Evolutionary conservation across 2,113 vertebrate species (phyloP), one percentile per base, ranked within the genome.

Genomic region (Trogon melanurus): DNA sequence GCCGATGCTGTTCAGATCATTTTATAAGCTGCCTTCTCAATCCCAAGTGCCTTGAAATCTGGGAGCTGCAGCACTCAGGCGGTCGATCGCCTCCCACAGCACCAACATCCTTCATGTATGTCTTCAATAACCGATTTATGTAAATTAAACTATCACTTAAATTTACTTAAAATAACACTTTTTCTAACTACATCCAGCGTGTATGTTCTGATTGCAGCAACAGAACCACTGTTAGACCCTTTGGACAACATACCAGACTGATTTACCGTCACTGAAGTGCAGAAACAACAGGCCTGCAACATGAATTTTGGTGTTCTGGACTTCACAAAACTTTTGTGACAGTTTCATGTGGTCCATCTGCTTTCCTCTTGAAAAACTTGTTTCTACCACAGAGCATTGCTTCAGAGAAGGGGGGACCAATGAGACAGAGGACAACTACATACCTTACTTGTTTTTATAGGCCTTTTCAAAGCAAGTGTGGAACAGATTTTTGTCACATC

Each of bases 51-150:
- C 41, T 41, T 41, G 72, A 36, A 14, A 56, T 1, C 25, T 5
- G 16, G 2, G 34, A 32, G 58, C 32, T 13, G 44, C 64, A 8
- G 32, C 0, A 2, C 60, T 29, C 32, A 1, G 29, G 45, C 6
- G 0, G 16, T 13, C 0, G 1, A 16, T 13, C 0, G 1, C 57
- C 32, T 21, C 34, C 64, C 23, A 4, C 0, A 0, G 48, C 27
- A 41, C 41, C 41, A 41, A 41, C 41, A 41, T 41, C 41, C 41
- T 41, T 10, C 41, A 41, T 41, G 41, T 41, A 41, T 41, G 41
- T 41, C 41, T 41, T 41, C 41, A 11, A 41, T 41, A 41, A 41
- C 41, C 41, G 41, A 41, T 41, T 41, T 41, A 13, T 41, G 41
- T 41, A 41, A 41, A 41, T 41, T 41, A 41, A 41, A 41, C 9